These are phyloP conservation scores for Botia kubotai DNA, from an alignment of 2,797 vertebrate genomes.

Conservation along the genomic window DNA sequence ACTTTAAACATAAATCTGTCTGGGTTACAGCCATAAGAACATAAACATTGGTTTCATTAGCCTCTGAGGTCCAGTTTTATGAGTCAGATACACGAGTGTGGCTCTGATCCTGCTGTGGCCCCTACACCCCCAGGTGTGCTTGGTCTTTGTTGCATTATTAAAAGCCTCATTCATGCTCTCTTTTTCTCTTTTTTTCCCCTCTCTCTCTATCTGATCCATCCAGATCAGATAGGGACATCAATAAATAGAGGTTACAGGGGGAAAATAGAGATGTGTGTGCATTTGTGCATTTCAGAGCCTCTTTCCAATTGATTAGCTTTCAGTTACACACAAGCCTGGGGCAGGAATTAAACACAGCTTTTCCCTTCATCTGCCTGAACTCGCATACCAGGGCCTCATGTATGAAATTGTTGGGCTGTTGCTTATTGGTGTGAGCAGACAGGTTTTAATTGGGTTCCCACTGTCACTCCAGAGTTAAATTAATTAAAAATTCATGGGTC, in stretches of 20 bases:
- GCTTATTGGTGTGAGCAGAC: slow-evolving; percentile 9
- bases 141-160: slow-evolving; percentile 55
- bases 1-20: background rate
- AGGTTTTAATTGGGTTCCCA: slow-evolving; percentile 9
- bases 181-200: slow-evolving; percentile 47
- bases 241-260: slow-evolving; percentile 40
- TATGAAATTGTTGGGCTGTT: slow-evolving; percentile 5
- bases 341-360: slow-evolving; percentile 5
- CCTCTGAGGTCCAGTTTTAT: slow-evolving; percentile 24
- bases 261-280: slow-evolving; percentile 17
- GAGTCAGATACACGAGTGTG: slow-evolving; percentile 27
- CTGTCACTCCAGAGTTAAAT: slow-evolving; percentile 10
- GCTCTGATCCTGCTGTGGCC: slow-evolving; percentile 35
- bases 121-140: slow-evolving; percentile 35
- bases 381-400: background rate
- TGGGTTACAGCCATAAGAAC: background rate
- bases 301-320: slow-evolving; percentile 44
- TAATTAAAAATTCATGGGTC: background rate
- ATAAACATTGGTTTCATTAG: background rate
- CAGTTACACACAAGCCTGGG: slow-evolving; percentile 8
- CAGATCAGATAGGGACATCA: slow-evolving; percentile 38
- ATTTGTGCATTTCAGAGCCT: slow-evolving; percentile 4
- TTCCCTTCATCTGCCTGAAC: background rate
- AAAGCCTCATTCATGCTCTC: slow-evolving; percentile 38
- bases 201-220: slow-evolving; percentile 1